Percentiles rank a stretch among this genome's conserved stretches.
Evolutionary conservation across 2,797 vertebrate species (phyloP).

Genomic region (Neosilurus mollespiculum): DNA sequence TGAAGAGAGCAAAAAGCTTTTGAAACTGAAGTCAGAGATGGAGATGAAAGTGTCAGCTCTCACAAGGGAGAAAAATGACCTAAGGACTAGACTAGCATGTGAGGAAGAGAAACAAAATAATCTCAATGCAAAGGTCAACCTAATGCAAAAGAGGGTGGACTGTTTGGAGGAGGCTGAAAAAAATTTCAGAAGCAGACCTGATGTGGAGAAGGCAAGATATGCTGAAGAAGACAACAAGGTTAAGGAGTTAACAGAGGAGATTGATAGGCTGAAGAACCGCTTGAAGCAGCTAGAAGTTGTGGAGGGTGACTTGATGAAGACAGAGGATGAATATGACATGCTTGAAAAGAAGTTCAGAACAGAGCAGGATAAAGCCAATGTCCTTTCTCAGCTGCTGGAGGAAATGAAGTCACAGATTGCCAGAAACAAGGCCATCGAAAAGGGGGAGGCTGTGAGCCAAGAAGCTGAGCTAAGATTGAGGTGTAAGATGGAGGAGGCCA

Average conservation of each 20-base stretch:
- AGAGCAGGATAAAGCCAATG: slow-evolving; percentile 90
- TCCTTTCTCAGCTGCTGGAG: slow-evolving; percentile 84
- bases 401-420: slow-evolving; percentile 89
- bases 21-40: slow-evolving; percentile 93
- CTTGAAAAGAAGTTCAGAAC: slow-evolving; percentile 90
- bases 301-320: slow-evolving; percentile 95
- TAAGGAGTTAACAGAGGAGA: slow-evolving; percentile 84
- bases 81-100: slow-evolving; percentile 76
- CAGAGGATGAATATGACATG: slow-evolving; percentile 92
- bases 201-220: slow-evolving; percentile 62
- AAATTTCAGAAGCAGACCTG: slow-evolving; percentile 72
- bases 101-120: slow-evolving; percentile 84
- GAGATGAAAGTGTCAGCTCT: slow-evolving; percentile 82
- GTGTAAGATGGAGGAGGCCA: slow-evolving; percentile 86
- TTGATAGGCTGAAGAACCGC: slow-evolving; percentile 85
- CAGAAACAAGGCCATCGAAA: slow-evolving; percentile 90
- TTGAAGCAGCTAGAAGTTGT: slow-evolving; percentile 93
- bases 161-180: slow-evolving; percentile 79
- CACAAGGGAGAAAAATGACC: slow-evolving; percentile 81
- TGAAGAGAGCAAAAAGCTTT: slow-evolving; percentile 93
- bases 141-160: slow-evolving; percentile 82
- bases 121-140: slow-evolving; percentile 75
- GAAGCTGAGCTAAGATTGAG: slow-evolving; percentile 85
- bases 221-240: slow-evolving; percentile 84
- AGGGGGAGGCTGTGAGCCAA: slow-evolving; percentile 82